A percentile compares a stretch with the other conserved stretches of the same genome.
These are phyloP conservation scores for Callorhinus ursinus DNA, from an alignment of 2,113 vertebrate genomes.

Conservation along the genomic window DNA sequence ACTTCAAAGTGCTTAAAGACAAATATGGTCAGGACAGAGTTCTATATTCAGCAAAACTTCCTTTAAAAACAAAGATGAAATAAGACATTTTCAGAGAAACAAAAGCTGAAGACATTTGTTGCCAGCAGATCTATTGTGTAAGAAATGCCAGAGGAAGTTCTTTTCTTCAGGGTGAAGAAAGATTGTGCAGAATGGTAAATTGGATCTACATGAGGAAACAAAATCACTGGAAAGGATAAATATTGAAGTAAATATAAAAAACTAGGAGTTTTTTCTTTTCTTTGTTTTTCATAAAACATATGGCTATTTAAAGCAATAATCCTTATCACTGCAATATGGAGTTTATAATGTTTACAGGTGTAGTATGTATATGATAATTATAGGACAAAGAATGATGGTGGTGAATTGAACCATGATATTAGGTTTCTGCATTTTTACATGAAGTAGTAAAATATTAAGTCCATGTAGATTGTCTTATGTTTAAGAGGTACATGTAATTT, in stretches of 20 bases:
- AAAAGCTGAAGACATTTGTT: not conserved
- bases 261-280: not conserved
- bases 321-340: not conserved
- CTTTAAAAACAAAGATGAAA: not conserved
- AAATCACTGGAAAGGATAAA: not conserved
- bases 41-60: not conserved
- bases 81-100: not conserved
- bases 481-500: not conserved
- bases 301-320: not conserved
- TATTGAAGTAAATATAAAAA: not conserved
- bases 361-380: not conserved
- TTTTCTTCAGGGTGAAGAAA: not conserved
- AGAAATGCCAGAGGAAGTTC: not conserved
- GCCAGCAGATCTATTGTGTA: not conserved
- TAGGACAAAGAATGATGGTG: not conserved
- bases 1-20: not conserved
- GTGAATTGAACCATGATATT: not conserved
- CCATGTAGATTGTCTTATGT: not conserved
- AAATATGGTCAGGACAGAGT: not conserved
- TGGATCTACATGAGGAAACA: not conserved
- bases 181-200: not conserved
- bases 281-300: not conserved
- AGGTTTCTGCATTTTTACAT: not conserved
- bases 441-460: not conserved
- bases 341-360: not conserved